Evolutionary conservation across 2,888 invertebrate genomes (phyloP), one percentile per base, ranked within the genome.

Genomic region (Strigamia transsilvanica): DNA sequence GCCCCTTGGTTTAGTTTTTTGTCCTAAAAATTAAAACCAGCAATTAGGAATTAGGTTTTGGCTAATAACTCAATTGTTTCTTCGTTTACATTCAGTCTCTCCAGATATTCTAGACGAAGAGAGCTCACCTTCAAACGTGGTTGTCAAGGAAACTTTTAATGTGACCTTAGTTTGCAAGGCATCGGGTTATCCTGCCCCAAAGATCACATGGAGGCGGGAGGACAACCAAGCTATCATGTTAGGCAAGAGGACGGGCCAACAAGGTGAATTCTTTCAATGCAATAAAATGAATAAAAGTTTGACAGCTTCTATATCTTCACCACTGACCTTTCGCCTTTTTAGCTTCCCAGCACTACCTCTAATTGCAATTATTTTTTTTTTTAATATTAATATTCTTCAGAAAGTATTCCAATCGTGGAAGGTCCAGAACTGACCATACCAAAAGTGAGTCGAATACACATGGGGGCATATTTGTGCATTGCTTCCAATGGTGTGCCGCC

Each of bases 401-500:
- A 94, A 86, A 91, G 92, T 21, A 83, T 84, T 12, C 79, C 82
- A 84, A 93, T 94, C 82, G 94, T 96, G 83, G 94, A 96, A 86
- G 96, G 96, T 1, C 96, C 96, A 87, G 91, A 93, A 81, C 90
- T 97, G 86, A 93, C 93, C 86, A 93, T 97, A 86, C 92, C 93
- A 83, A 95, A 94, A 90, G 95, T 96, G 85, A 96, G 95, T 86
- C 91, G 96, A 77, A 91, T 96, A 83, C 96, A 96, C 88, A 96
- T 96, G 96, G 96, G 95, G 27, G 94, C 95, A 41, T 97, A 96
- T 89, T 90, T 96, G 84, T 96, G 96, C 89, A 96, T 96, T 85
- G 97, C 97, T 15, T 94, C 94, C 83, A 97, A 97, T 88, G 95
- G 95, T 82, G 95, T 97, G 41, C 95, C 96, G 34, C 96, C 96